Conservation (phyloP, 2,888 invertebrate genomes). For the Drosophila prolongata region DNA sequence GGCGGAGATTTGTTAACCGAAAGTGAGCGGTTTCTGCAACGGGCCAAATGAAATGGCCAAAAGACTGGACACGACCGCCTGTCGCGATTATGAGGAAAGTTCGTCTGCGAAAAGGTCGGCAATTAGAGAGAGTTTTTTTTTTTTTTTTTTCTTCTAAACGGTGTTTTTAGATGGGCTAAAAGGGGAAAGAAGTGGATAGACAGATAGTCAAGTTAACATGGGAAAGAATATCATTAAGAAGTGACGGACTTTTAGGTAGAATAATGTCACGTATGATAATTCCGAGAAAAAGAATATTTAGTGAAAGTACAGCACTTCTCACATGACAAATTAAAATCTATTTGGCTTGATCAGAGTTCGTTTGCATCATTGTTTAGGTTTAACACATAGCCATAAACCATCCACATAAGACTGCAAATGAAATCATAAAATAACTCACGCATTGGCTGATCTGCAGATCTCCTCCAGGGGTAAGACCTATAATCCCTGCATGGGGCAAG, state of each 20-base stretch:
- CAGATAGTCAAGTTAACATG: slow-evolving; percentile 10
- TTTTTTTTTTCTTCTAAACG: slow-evolving; percentile 2
- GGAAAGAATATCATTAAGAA: slow-evolving; percentile 21
- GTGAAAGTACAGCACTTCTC: neutral
- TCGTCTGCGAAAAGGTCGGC: slow-evolving; percentile 2
- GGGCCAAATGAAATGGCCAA: slow-evolving; percentile 48
- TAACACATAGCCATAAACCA: neutral
- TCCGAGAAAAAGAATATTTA: neutral
- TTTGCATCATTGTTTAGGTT: slow-evolving; percentile 11
- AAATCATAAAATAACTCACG: slow-evolving; percentile 47
- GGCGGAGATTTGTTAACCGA: slow-evolving; percentile 38
- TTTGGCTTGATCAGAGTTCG: neutral
- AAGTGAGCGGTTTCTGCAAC: slow-evolving; percentile 48
- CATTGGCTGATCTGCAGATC: neutral
- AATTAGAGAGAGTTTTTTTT: slow-evolving; percentile 32
- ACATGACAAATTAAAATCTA: too few species aligned
- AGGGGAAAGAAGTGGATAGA: slow-evolving; percentile 9
- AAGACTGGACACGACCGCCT: slow-evolving; percentile 16
- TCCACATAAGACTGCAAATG: slow-evolving; percentile 50
- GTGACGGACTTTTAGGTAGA: neutral
- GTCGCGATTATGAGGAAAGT: slow-evolving; percentile 34
- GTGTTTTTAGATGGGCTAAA: slow-evolving; percentile 12
- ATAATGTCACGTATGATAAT: slow-evolving; percentile 5
- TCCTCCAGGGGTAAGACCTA: slow-evolving; percentile 4
- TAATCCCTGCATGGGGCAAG: slow-evolving; percentile 29